Conservation (phyloP, 1,140 invertebrate species). For the Drosophila erecta region DNA sequence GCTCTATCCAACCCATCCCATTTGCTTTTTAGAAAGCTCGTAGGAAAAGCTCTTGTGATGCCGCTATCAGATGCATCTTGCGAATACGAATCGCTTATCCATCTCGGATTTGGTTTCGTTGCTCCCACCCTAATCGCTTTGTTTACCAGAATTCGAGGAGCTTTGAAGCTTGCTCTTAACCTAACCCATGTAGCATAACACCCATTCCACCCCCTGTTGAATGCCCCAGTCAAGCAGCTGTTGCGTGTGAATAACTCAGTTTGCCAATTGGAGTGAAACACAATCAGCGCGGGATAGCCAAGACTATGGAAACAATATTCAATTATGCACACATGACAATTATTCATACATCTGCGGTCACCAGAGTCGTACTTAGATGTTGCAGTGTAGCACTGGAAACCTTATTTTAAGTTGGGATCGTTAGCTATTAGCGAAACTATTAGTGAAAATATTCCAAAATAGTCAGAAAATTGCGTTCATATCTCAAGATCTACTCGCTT, state of each 20-base stretch:
- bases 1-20: slow-evolving; percentile 1
- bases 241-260: slow-evolving; percentile 61
- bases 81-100: slow-evolving; percentile 26
- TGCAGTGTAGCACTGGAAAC: too few relatives aligned
- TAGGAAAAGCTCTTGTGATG: slow-evolving; percentile 37
- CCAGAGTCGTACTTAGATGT: too few relatives aligned
- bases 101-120: slow-evolving; percentile 2
- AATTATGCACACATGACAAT: background rate
- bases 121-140: slow-evolving; percentile 28
- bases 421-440: too few relatives aligned
- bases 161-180: slow-evolving; percentile 19
- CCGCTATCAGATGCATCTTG: slow-evolving; percentile 51
- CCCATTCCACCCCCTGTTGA: slow-evolving; percentile 11
- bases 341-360: background rate
- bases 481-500: background rate
- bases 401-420: too few relatives aligned
- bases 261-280: slow-evolving; percentile 46
- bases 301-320: background rate
- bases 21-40: slow-evolving; percentile 46
- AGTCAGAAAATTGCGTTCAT: background rate
- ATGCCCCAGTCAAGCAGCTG: slow-evolving; percentile 50
- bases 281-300: slow-evolving; percentile 10
- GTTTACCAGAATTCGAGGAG: slow-evolving; percentile 20
- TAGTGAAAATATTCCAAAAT: too few relatives aligned
- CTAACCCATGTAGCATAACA: background rate